Conservation (phyloP, 2,888 invertebrate genomes). For the Dasypogon diadema region DNA sequence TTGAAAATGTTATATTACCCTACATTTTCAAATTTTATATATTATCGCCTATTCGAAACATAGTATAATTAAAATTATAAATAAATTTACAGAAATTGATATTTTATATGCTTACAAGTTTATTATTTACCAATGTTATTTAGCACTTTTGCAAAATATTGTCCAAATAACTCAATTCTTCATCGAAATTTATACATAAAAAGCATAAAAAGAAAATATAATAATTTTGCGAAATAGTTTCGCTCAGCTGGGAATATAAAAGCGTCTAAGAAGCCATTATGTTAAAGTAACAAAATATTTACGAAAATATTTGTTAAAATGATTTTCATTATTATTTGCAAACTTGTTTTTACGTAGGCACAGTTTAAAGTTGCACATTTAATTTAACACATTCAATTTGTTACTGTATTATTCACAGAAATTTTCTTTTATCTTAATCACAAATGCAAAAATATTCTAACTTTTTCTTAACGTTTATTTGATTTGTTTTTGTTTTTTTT, state of each 20-base stretch:
- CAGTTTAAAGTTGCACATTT: slow-evolving; percentile 49
- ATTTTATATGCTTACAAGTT: too few relatives aligned
- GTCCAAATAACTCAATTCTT: neutral
- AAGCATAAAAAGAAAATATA: neutral
- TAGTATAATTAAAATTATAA: too few relatives aligned
- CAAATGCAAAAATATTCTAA: slow-evolving; percentile 43
- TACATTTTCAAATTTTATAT: too few relatives aligned
- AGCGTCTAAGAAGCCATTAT: neutral
- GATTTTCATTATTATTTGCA: slow-evolving; percentile 39
- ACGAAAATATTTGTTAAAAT: slow-evolving; percentile 26
- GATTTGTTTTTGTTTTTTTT: slow-evolving; percentile 24
- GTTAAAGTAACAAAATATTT: slow-evolving; percentile 17
- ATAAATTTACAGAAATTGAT: too few relatives aligned
- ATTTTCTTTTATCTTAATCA: slow-evolving; percentile 49
- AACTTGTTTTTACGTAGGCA: slow-evolving; percentile 49
- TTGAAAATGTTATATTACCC: too few relatives aligned
- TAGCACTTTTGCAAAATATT: too few relatives aligned
- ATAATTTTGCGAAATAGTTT: too few relatives aligned
- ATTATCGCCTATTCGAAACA: too few relatives aligned
- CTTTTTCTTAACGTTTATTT: slow-evolving; percentile 29
- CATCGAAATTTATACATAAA: neutral
- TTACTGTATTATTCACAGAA: slow-evolving; percentile 37
- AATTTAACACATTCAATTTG: slow-evolving; percentile 44
- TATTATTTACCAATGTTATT: too few relatives aligned
- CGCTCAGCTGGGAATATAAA: neutral